Percentiles rank a stretch among this genome's conserved stretches.
Conservation (phyloP, 64 coral and sea anemone species). For the Catalaphyllia jardinei region DNA sequence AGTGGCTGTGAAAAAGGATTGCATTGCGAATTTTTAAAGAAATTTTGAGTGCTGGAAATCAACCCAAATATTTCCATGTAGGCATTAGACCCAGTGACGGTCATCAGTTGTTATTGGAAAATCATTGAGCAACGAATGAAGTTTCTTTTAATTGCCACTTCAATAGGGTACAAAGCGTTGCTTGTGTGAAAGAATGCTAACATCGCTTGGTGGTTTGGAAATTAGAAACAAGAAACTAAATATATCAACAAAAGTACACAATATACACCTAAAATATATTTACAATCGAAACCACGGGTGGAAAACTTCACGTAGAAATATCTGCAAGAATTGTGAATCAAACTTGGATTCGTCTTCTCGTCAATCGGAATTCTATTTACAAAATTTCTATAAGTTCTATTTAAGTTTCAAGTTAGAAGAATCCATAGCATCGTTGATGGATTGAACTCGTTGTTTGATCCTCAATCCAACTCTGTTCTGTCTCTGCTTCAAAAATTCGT, state of each 20-base stretch:
- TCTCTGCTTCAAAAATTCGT: conserved; percentile 62
- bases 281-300: background rate
- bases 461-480: conserved; percentile 58
- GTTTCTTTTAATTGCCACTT: background rate
- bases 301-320: background rate
- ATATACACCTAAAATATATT: conserved; percentile 12
- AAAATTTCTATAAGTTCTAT: conserved; percentile 1
- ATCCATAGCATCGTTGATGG: conserved; percentile 49
- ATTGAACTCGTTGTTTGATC: conserved; percentile 52
- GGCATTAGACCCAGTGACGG: too few relatives aligned
- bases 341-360: background rate
- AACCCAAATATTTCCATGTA: too few relatives aligned
- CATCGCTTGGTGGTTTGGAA: too few relatives aligned
- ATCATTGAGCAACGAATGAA: background rate
- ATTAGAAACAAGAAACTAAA: background rate
- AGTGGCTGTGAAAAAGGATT: too few relatives aligned
- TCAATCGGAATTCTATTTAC: background rate
- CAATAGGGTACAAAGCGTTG: background rate
- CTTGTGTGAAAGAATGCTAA: background rate
- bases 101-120: too few relatives aligned
- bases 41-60: too few relatives aligned
- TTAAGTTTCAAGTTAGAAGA: conserved; percentile 34
- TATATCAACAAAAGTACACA: background rate
- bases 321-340: background rate
- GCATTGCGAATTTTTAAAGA: too few relatives aligned